Evolutionary conservation across 2,888 invertebrate genomes (phyloP).

Genomic region (Plebejus melissa): DNA sequence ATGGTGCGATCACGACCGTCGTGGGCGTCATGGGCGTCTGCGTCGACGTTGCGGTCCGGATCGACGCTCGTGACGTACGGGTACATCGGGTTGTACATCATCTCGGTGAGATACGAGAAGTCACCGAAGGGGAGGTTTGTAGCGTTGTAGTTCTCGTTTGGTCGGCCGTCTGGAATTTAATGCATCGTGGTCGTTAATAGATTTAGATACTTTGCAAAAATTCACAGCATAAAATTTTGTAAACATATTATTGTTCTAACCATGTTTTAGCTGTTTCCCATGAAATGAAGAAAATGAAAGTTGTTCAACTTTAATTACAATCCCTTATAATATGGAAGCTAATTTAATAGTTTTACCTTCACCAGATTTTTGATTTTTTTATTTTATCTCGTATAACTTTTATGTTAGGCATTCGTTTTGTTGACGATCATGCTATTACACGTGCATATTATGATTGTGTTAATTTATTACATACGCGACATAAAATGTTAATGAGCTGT

Average conservation of each 20-base stretch:
- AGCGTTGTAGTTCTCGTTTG: conserved; percentile 77
- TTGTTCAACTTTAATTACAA: not conserved
- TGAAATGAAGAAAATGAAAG: too few relatives aligned
- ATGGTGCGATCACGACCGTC: conserved; percentile 65
- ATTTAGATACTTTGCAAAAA: not conserved
- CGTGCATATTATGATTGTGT: conserved; percentile 7
- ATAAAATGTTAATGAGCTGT: conserved; percentile 14
- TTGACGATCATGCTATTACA: not conserved
- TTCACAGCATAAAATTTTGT: too few relatives aligned
- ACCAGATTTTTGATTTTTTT: not conserved
- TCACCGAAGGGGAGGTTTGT: conserved; percentile 76
- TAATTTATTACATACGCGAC: conserved; percentile 8
- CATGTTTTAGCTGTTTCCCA: too few relatives aligned
- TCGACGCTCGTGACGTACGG: conserved; percentile 60
- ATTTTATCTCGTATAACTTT: not conserved
- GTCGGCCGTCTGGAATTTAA: conserved; percentile 61
- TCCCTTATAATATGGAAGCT: not conserved
- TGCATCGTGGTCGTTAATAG: not conserved
- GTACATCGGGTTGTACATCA: conserved; percentile 71
- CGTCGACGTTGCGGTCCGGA: conserved; percentile 56
- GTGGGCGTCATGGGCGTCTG: conserved; percentile 47
- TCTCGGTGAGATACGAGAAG: conserved; percentile 75
- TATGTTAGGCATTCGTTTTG: not conserved
- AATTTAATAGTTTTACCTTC: not conserved
- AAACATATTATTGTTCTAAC: too few relatives aligned